Percentiles rank a stretch among this genome's conserved stretches.
Conservation (phyloP, 2,888 invertebrate species). For the Drosophila maculinotata region DNA sequence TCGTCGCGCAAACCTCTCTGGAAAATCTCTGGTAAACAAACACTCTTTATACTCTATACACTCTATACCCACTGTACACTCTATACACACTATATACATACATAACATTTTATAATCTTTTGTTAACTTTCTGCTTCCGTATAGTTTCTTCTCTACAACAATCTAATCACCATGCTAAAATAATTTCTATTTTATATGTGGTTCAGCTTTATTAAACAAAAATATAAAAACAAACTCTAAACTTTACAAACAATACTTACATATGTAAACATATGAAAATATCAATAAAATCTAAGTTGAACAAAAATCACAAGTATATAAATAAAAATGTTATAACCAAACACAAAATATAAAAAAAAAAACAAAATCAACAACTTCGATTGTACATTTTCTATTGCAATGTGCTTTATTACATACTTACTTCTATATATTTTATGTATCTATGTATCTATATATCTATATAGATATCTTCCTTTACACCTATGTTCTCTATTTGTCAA, state of each 20-base stretch:
- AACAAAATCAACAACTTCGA: not conserved
- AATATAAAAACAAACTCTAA: conserved; percentile 33
- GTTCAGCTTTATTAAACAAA: conserved; percentile 84
- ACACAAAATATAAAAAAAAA: conserved; percentile 8
- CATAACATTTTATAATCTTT: conserved; percentile 36
- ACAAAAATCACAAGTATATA: conserved; percentile 19
- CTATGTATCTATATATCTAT: no score
- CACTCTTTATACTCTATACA: conserved; percentile 14
- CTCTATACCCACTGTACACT: conserved; percentile 8
- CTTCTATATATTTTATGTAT: no score
- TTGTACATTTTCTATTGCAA: conserved; percentile 35
- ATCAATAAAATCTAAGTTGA: conserved; percentile 43
- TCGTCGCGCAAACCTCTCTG: conserved; percentile 45
- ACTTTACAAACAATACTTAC: conserved; percentile 51
- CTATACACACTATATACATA: conserved; percentile 23
- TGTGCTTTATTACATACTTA: conserved; percentile 19
- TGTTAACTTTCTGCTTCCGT: conserved; percentile 39
- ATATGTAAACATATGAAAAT: conserved; percentile 29
- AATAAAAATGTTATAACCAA: conserved; percentile 30
- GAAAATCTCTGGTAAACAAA: conserved; percentile 43
- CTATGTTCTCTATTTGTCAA: conserved; percentile 7
- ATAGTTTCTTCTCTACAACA: conserved; percentile 51
- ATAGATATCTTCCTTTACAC: conserved; percentile 1
- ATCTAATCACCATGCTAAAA: conserved; percentile 85
- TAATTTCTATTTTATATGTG: conserved; percentile 86